Evolutionary conservation across 2,888 invertebrate genomes (phyloP).

Genomic region (Nomada lathburiana): DNA sequence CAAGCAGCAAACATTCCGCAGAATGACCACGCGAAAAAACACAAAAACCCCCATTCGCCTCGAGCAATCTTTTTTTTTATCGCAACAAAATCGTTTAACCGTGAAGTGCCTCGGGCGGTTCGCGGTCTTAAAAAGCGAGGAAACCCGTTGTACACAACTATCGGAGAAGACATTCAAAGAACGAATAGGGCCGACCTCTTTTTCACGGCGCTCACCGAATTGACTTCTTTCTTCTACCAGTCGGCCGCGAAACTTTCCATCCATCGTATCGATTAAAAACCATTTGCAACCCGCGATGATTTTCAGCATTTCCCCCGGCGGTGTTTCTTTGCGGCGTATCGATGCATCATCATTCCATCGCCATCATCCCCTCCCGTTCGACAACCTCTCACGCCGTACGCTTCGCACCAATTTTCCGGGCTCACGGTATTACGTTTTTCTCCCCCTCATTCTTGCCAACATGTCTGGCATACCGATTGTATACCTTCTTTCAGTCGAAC

Average conservation of each 20-base stretch:
- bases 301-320: neutral
- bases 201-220: constrained; percentile 1
- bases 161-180: constrained; percentile 49
- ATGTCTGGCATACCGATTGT: constrained; percentile 65
- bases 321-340: constrained; percentile 26
- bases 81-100: neutral
- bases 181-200: constrained; percentile 25
- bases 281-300: constrained; percentile 40
- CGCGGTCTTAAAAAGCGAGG: constrained; percentile 22
- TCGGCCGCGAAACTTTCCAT: constrained; percentile 26
- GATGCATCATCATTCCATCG: constrained; percentile 32
- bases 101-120: neutral
- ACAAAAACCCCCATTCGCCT: constrained; percentile 16
- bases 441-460: constrained; percentile 65
- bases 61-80: constrained; percentile 13
- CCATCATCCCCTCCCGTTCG: neutral
- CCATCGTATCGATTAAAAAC: constrained; percentile 47
- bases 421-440: constrained; percentile 69
- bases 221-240: constrained; percentile 9
- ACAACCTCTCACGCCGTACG: constrained; percentile 28
- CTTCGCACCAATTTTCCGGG: constrained; percentile 63
- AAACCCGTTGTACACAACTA: constrained; percentile 39
- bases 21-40: neutral
- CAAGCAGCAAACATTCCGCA: neutral
- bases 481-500: constrained; percentile 51